phyloP scores from a whole-genome alignment of 2,113 vertebrate species.

The Salvator merianae region DNA sequence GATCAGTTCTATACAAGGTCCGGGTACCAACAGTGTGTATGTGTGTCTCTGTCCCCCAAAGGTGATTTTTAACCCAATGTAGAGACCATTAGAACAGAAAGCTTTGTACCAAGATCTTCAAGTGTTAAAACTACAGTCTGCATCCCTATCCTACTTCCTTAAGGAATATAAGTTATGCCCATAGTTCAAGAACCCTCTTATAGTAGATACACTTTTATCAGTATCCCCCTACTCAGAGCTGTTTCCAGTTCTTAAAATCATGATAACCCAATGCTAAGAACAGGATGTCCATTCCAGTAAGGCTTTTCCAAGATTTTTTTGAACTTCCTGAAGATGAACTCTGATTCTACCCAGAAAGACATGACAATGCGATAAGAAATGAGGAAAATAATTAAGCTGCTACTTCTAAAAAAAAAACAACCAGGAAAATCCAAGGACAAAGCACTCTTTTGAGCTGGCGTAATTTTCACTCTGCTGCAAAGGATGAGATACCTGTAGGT shows the following conservation, averaged over 20 bases:
- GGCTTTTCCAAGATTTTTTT: too few relatives aligned
- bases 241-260: background rate
- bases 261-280: background rate
- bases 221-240: background rate
- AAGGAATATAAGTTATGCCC: too few relatives aligned
- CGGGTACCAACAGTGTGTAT: too few relatives aligned
- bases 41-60: too few relatives aligned
- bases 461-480: background rate
- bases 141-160: too few relatives aligned
- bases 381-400: background rate
- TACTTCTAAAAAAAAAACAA: constrained; percentile 3
- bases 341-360: background rate
- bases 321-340: constrained; percentile 30
- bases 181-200: too few relatives aligned
- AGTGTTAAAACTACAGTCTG: too few relatives aligned
- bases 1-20: too few relatives aligned
- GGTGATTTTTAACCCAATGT: too few relatives aligned
- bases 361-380: background rate
- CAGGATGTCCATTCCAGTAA: background rate
- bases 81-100: too few relatives aligned
- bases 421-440: background rate
- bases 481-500: background rate
- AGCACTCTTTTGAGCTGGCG: background rate
- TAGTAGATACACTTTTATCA: too few relatives aligned
- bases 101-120: too few relatives aligned